Conservation (phyloP, 2,888 invertebrate species). For the Hemicrepidius hirtus region DNA sequence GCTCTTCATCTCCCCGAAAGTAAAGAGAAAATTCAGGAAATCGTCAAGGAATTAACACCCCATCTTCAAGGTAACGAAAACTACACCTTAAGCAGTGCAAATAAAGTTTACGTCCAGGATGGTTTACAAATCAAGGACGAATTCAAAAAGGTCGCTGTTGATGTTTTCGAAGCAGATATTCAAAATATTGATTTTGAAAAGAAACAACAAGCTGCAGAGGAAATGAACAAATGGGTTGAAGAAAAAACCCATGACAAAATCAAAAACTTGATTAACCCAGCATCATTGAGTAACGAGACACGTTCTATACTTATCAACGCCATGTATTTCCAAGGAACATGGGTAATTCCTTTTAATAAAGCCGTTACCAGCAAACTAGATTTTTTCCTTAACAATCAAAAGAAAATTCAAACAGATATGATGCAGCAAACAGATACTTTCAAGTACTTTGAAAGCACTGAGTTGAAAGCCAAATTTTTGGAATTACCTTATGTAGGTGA, state of each 20-base stretch:
- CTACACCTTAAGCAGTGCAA: constrained; percentile 67
- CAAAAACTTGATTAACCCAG: constrained; percentile 60
- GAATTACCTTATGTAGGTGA: constrained; percentile 61
- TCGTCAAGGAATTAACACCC: constrained; percentile 32
- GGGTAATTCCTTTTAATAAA: constrained; percentile 57
- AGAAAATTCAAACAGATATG: constrained; percentile 61
- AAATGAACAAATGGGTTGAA: constrained; percentile 68
- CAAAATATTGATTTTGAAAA: constrained; percentile 67
- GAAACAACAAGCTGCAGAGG: constrained; percentile 55
- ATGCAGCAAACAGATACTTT: constrained; percentile 61
- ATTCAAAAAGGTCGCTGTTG: constrained; percentile 75
- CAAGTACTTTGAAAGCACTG: constrained; percentile 62
- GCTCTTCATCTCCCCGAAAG: background rate
- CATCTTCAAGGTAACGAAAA: constrained; percentile 54
- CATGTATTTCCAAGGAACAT: constrained; percentile 66
- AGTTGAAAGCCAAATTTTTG: constrained; percentile 62
- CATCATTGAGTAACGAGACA: constrained; percentile 57
- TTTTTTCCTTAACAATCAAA: constrained; percentile 58
- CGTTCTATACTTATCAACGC: constrained; percentile 66
- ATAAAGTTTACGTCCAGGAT: constrained; percentile 79
- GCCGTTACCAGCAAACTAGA: constrained; percentile 55
- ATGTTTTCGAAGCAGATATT: constrained; percentile 77
- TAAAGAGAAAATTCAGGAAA: background rate
- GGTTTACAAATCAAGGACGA: constrained; percentile 73
- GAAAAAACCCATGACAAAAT: constrained; percentile 66